Percentiles rank a stretch among this genome's conserved stretches.
These are phyloP conservation scores for Orthosia incerta DNA, from an alignment of 2,888 invertebrate species.

Conservation along the genomic window DNA sequence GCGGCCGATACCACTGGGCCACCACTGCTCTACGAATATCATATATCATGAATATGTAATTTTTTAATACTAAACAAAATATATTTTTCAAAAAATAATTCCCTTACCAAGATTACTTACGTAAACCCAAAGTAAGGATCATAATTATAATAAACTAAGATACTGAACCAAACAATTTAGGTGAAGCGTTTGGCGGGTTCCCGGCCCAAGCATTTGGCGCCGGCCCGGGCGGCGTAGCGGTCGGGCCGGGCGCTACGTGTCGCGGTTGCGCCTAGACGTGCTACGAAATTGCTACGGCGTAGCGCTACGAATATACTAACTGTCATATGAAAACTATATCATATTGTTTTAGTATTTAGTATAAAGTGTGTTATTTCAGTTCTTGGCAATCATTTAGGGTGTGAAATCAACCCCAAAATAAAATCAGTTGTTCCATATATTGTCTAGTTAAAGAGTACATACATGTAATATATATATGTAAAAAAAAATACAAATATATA, in stretches of 20 bases:
- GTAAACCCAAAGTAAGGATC: not conserved
- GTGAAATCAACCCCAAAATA: no score
- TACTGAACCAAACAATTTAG: constrained; percentile 26
- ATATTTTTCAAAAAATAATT: not conserved
- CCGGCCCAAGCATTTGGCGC: constrained; percentile 47
- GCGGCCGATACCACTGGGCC: no score
- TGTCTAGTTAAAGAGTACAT: no score
- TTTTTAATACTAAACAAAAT: no score
- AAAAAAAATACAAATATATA: no score
- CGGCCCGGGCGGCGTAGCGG: constrained; percentile 34
- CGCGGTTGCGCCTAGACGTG: constrained; percentile 35
- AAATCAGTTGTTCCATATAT: no score
- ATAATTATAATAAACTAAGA: constrained; percentile 16
- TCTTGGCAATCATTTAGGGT: no score
- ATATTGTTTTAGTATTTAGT: not conserved
- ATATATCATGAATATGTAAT: no score
- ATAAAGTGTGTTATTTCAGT: not conserved
- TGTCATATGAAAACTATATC: not conserved
- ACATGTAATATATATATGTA: no score
- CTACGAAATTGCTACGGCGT: constrained; percentile 45
- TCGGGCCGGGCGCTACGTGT: constrained; percentile 24
- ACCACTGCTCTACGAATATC: no score
- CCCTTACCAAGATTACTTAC: not conserved
- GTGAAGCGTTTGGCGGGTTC: constrained; percentile 35
- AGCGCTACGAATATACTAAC: not conserved